Evolutionary conservation across 2,113 vertebrate species (phyloP).

Genomic region (Bufo gargarizans): DNA sequence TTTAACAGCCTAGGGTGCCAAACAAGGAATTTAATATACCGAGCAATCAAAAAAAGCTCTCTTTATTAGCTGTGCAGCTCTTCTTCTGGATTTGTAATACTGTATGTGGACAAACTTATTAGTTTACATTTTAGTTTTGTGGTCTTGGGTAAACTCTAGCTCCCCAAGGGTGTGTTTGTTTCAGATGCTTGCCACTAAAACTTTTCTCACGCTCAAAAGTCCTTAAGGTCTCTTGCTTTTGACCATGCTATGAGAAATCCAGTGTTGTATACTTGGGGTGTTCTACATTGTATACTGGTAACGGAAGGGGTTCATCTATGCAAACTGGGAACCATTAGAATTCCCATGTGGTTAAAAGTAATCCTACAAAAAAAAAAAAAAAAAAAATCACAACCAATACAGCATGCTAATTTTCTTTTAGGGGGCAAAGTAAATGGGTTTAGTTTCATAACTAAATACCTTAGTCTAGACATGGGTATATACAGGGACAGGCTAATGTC

Average conservation of each 20-base stretch:
- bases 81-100: background rate
- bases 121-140: constrained; percentile 8
- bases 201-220: constrained; percentile 1
- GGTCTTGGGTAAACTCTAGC: background rate
- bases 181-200: background rate
- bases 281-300: background rate
- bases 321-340: background rate
- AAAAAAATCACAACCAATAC: background rate
- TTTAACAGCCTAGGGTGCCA: background rate
- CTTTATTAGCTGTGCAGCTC: background rate
- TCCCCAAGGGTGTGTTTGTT: background rate
- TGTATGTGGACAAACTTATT: background rate
- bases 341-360: background rate
- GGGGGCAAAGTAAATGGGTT: too few relatives aligned
- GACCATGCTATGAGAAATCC: background rate
- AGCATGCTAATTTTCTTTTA: background rate
- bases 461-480: too few relatives aligned
- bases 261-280: background rate
- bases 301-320: background rate
- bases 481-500: too few relatives aligned
- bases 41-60: background rate
- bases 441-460: too few relatives aligned
- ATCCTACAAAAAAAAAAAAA: background rate
- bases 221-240: background rate
- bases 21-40: constrained; percentile 3